A percentile compares a stretch with the other conserved stretches of the same genome.
phyloP scores from a whole-genome alignment of 1,140 invertebrate genomes.

The Diorhabda elongata region DNA sequence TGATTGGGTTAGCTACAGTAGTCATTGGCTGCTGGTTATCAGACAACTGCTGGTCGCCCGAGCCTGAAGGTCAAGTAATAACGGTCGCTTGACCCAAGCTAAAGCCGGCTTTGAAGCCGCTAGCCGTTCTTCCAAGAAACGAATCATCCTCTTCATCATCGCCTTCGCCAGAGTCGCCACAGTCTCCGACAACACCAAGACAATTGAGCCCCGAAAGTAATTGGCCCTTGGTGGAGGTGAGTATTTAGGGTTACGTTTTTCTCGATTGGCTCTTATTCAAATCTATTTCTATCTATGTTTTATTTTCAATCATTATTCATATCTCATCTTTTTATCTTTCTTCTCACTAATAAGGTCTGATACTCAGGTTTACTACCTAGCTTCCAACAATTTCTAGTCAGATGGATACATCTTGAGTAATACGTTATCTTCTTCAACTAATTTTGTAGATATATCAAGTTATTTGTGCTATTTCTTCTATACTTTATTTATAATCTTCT shows the following conservation, averaged over 20 bases:
- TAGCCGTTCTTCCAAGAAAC: slow-evolving; percentile 27
- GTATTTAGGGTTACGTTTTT: not conserved
- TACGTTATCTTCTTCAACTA: too few species aligned
- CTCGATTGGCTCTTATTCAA: too few species aligned
- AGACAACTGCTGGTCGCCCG: slow-evolving; percentile 71
- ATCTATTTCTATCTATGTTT: too few species aligned
- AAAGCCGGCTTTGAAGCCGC: slow-evolving; percentile 46
- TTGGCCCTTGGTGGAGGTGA: slow-evolving; percentile 43
- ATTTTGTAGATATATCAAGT: too few species aligned
- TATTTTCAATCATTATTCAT: too few species aligned
- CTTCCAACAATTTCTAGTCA: too few species aligned
- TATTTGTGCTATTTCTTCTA: too few species aligned
- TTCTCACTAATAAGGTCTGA: too few species aligned
- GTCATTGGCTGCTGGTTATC: slow-evolving; percentile 70
- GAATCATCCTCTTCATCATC: slow-evolving; percentile 27
- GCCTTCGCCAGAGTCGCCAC: slow-evolving; percentile 21
- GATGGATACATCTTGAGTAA: too few species aligned
- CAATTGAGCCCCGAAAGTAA: slow-evolving; percentile 43
- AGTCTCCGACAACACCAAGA: slow-evolving; percentile 4
- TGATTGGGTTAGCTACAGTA: slow-evolving; percentile 66
- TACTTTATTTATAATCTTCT: too few species aligned
- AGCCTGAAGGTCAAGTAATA: slow-evolving; percentile 58
- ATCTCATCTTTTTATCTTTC: not conserved
- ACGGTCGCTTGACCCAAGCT: slow-evolving; percentile 62
- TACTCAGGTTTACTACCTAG: too few species aligned